phyloP scores from a whole-genome alignment of 2,888 invertebrate genomes.

The Tinea trinotella region DNA sequence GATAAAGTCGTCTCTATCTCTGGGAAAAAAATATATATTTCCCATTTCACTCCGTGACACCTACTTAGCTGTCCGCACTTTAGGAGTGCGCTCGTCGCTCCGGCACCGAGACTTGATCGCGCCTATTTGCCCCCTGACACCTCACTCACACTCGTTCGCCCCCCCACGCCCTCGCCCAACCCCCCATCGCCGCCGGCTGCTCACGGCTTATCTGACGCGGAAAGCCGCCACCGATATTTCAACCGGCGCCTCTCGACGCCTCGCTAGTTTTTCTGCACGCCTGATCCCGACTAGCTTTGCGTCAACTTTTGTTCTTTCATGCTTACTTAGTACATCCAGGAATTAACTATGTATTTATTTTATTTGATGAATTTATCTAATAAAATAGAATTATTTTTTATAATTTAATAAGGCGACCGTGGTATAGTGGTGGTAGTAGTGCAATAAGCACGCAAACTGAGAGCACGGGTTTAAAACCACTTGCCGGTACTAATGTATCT shows the following conservation, averaged over 20 bases:
- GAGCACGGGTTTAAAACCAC: no score
- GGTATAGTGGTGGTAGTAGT: no score
- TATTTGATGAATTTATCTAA: no score
- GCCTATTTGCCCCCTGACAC: conserved; percentile 25
- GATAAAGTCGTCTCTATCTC: not conserved
- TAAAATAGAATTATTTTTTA: no score
- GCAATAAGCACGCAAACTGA: no score
- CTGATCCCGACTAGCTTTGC: conserved; percentile 15
- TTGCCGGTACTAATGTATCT: no score
- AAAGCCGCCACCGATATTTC: conserved; percentile 20
- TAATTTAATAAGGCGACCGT: no score
- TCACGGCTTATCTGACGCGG: conserved; percentile 36
- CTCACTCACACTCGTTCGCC: not conserved
- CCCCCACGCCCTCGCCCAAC: conserved; percentile 1
- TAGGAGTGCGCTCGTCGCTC: conserved; percentile 15
- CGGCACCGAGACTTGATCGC: conserved; percentile 34
- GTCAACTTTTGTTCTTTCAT: conserved; percentile 14
- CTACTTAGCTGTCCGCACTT: conserved; percentile 45
- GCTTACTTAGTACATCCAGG: conserved; percentile 15
- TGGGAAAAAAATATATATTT: conserved; percentile 3
- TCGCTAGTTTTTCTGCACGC: conserved; percentile 18
- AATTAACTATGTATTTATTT: no score
- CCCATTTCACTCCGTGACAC: conserved; percentile 34
- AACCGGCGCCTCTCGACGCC: conserved; percentile 16
- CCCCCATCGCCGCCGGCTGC: conserved; percentile 26